These are phyloP conservation scores for Oligia strigilis DNA, from an alignment of 2,888 invertebrate species.

Conservation along the genomic window DNA sequence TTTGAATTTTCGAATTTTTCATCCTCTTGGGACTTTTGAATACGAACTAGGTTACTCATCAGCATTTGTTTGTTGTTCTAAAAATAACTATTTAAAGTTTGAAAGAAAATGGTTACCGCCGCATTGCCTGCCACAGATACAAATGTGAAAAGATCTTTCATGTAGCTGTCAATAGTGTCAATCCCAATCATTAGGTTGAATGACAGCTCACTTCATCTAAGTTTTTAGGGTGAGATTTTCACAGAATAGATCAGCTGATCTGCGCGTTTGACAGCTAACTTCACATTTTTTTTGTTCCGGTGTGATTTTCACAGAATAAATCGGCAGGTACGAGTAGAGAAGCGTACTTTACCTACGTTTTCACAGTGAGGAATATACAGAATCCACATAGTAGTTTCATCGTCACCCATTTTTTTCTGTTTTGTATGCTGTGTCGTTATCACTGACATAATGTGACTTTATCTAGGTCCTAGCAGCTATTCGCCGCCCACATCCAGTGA, in stretches of 20 bases:
- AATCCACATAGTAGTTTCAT: background rate
- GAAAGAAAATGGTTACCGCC: background rate
- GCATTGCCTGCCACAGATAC: background rate
- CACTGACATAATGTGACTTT: background rate
- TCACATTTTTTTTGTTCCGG: too few relatives aligned
- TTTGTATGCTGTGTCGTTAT: background rate
- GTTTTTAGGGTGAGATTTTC: too few relatives aligned
- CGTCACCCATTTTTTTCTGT: background rate
- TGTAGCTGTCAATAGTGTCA: background rate
- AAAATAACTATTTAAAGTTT: background rate
- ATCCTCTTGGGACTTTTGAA: background rate
- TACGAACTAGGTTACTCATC: background rate
- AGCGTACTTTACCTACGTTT: background rate
- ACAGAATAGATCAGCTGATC: too few relatives aligned
- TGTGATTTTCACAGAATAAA: background rate
- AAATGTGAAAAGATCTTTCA: background rate
- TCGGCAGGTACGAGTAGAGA: background rate
- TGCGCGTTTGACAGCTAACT: too few relatives aligned
- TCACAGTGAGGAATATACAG: background rate
- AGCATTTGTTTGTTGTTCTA: background rate
- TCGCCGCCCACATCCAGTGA: background rate
- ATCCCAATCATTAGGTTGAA: background rate
- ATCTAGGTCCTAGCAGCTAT: background rate
- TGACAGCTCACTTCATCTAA: background rate
- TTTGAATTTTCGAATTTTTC: slow-evolving; percentile 14